phyloP scores from a whole-genome alignment of 2,888 invertebrate genomes.

The Biston betularia region DNA sequence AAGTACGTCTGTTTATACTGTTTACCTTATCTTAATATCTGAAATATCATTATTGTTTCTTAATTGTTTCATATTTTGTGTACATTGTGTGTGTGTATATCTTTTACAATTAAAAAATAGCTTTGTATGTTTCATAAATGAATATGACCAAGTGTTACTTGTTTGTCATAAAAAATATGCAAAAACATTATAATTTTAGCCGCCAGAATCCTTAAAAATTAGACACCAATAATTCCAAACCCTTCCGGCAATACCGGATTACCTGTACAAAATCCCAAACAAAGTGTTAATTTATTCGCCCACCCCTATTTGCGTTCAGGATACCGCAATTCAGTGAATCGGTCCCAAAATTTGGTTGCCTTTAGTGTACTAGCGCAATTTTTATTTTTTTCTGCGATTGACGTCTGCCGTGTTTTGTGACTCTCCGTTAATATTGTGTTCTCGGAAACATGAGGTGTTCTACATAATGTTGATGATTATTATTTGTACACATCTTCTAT shows the following conservation, averaged over 20 bases:
- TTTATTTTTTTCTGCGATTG: not conserved
- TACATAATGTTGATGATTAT: no score
- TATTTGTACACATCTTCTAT: no score
- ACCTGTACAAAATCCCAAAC: slow-evolving; percentile 16
- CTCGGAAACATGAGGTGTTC: no score
- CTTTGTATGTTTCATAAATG: no score
- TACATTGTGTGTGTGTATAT: no score
- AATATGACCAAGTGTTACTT: no score
- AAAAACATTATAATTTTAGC: not conserved
- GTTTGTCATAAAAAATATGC: no score
- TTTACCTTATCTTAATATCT: no score
- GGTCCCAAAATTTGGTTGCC: slow-evolving; percentile 3
- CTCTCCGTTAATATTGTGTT: not conserved
- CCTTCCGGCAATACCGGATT: slow-evolving; percentile 1
- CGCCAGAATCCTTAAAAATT: not conserved
- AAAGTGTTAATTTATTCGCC: slow-evolving; percentile 21
- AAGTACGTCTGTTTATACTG: no score
- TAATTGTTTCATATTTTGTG: no score
- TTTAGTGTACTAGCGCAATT: not conserved
- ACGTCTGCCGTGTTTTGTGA: not conserved
- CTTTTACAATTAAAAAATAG: no score
- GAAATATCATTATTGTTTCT: no score
- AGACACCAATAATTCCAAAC: not conserved
- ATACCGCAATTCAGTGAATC: slow-evolving; percentile 25
- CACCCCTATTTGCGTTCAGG: slow-evolving; percentile 16